These are phyloP conservation scores for Barbus barbus DNA, from an alignment of 2,113 vertebrate species.

Conservation along the genomic window DNA sequence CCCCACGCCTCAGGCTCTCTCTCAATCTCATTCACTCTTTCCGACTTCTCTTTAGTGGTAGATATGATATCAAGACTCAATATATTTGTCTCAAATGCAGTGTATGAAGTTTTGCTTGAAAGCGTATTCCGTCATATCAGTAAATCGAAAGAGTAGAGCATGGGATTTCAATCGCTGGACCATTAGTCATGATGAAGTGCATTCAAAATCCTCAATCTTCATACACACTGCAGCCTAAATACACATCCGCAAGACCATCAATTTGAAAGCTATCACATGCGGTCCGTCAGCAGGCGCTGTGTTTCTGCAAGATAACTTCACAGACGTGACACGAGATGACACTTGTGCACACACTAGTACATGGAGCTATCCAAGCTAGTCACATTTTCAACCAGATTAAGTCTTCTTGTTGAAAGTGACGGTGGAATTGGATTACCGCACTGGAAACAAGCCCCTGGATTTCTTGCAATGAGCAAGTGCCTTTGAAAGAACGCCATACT, in stretches of 20 bases:
- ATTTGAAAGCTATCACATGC: constrained; percentile 34
- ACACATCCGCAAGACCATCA: constrained; percentile 4
- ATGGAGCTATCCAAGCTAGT: constrained; percentile 48
- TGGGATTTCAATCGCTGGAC: constrained; percentile 22
- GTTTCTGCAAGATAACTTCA: constrained; percentile 56
- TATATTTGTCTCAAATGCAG: constrained; percentile 14
- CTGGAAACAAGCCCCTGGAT: constrained; percentile 63
- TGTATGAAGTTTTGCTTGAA: not conserved
- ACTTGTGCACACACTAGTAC: constrained; percentile 45
- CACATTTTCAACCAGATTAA: constrained; percentile 55
- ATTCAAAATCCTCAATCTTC: constrained; percentile 22
- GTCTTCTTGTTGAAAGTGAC: constrained; percentile 65
- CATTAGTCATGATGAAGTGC: not conserved
- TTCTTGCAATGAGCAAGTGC: constrained; percentile 64
- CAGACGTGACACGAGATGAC: constrained; percentile 47
- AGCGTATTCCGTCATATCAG: not conserved
- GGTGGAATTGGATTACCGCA: constrained; percentile 68
- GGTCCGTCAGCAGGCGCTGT: constrained; percentile 39
- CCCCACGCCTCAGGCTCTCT: not conserved
- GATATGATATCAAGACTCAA: constrained; percentile 17
- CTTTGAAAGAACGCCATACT: constrained; percentile 67
- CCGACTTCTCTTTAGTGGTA: not conserved
- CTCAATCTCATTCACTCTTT: not conserved
- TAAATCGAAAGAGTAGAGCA: not conserved
- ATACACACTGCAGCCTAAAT: not conserved